Percentiles rank a stretch among this genome's conserved stretches.
phyloP scores from a whole-genome alignment of 2,113 vertebrate genomes.

The Sinocyclocheilus maitianheensis region DNA sequence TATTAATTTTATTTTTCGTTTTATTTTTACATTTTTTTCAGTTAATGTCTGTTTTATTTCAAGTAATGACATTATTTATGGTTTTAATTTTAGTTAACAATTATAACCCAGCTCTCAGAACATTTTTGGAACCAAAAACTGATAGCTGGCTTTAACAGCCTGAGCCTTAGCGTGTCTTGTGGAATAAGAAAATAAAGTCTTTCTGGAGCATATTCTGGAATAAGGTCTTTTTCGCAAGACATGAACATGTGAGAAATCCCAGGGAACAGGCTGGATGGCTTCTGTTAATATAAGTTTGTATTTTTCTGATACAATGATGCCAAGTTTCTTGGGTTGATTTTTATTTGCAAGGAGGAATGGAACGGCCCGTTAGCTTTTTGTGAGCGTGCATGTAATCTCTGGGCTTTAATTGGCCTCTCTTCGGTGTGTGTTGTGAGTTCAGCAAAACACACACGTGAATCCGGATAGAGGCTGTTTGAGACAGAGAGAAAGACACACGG shows the following conservation, averaged over 20 bases:
- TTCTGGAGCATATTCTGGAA: background rate
- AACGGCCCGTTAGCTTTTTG: constrained; percentile 56
- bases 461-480: constrained; percentile 62
- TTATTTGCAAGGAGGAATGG: constrained; percentile 46
- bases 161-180: background rate
- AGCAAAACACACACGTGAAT: constrained; percentile 57
- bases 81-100: too few species aligned
- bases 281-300: constrained; percentile 37
- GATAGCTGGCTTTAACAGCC: background rate
- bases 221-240: background rate
- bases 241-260: background rate
- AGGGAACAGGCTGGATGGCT: background rate
- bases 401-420: constrained; percentile 76
- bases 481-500: constrained; percentile 53
- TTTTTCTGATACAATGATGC: constrained; percentile 59
- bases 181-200: background rate
- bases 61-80: too few species aligned
- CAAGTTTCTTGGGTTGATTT: constrained; percentile 45
- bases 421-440: constrained; percentile 63
- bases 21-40: too few species aligned
- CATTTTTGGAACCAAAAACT: too few species aligned
- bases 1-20: too few species aligned
- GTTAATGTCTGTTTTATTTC: too few species aligned
- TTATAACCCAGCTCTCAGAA: too few species aligned
- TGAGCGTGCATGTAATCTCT: constrained; percentile 64